These are phyloP conservation scores for Ecliptopera silaceata DNA, from an alignment of 2,888 invertebrate species.

Conservation along the genomic window DNA sequence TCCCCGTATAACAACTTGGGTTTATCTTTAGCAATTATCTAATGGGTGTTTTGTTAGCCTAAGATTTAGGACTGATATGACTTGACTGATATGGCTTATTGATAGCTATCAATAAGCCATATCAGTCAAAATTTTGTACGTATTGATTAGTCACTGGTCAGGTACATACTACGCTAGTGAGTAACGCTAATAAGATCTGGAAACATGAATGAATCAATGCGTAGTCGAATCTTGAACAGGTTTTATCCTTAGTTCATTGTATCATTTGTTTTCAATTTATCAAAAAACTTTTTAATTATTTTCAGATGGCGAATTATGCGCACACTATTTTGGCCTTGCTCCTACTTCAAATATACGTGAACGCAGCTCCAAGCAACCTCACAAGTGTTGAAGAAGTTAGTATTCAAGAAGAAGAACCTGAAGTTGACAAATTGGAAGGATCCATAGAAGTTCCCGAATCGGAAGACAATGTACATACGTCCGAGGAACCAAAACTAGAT, in stretches of 20 bases:
- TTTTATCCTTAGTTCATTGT: background rate
- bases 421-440: background rate
- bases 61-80: too few species aligned
- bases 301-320: slow-evolving; percentile 63
- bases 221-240: background rate
- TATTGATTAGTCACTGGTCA: too few species aligned
- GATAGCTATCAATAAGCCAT: too few species aligned
- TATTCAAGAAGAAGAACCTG: background rate
- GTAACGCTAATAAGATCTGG: too few species aligned
- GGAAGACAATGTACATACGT: slow-evolving; percentile 6
- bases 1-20: too few species aligned
- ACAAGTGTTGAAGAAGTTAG: slow-evolving; percentile 25
- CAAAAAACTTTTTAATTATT: slow-evolving; percentile 31
- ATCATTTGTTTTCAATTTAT: background rate
- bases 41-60: too few species aligned
- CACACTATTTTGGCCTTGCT: slow-evolving; percentile 49
- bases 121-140: too few species aligned
- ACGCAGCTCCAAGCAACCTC: slow-evolving; percentile 56
- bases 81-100: too few species aligned
- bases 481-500: slow-evolving; percentile 41
- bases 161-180: too few species aligned
- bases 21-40: too few species aligned
- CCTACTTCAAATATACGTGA: slow-evolving; percentile 48
- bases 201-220: too few species aligned
- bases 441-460: background rate